These are phyloP conservation scores for Xenopus laevis DNA, from an alignment of 2,113 vertebrate species.

Conservation along the genomic window DNA sequence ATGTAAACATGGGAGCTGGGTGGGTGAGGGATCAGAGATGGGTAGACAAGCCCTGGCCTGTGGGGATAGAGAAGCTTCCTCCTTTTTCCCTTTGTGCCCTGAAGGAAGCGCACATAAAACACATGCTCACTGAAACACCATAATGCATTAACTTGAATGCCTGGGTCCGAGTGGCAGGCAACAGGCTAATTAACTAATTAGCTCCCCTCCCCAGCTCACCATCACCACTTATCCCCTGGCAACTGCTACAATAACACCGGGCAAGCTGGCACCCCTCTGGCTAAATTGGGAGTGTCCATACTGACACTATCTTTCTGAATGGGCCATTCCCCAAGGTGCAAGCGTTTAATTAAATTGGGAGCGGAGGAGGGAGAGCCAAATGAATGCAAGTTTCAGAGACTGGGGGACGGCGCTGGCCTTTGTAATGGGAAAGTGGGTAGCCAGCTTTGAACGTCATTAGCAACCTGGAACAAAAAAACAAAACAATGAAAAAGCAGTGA, in stretches of 20 bases:
- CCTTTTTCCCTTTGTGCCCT: constrained; percentile 5
- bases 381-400: neutral
- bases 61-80: neutral
- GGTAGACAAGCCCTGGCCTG: constrained; percentile 28
- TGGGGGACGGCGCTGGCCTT: neutral
- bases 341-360: constrained; percentile 3
- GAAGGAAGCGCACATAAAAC: constrained; percentile 6
- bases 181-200: constrained; percentile 31
- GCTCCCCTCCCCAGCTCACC: constrained; percentile 3
- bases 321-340: constrained; percentile 25
- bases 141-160: constrained; percentile 9
- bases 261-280: constrained; percentile 36
- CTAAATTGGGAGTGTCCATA: constrained; percentile 19
- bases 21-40: constrained; percentile 16
- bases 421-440: neutral
- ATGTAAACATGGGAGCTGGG: constrained; percentile 20
- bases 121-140: constrained; percentile 12
- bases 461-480: neutral
- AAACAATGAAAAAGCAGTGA: neutral
- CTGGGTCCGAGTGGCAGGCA: neutral
- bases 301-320: constrained; percentile 22
- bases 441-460: neutral
- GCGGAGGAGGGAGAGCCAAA: neutral
- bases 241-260: constrained; percentile 28
- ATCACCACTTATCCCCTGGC: constrained; percentile 14